Conservation (phyloP, 2,797 vertebrate species). For the Falco cherrug region DNA sequence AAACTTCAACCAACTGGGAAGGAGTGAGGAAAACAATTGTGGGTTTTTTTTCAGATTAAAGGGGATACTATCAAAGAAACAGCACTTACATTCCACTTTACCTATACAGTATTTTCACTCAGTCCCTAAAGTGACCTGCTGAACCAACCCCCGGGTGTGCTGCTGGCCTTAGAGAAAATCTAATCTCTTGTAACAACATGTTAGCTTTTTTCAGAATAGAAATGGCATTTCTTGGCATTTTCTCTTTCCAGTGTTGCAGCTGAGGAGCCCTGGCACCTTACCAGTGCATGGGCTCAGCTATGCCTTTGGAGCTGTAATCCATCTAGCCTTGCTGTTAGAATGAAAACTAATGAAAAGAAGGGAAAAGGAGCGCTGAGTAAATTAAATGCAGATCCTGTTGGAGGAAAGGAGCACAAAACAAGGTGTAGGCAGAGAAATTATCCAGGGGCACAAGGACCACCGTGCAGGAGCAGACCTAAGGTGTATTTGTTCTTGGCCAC, state of each 20-base stretch:
- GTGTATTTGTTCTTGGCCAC: background rate
- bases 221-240: background rate
- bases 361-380: background rate
- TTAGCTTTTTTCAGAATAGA: background rate
- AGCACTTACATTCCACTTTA: background rate
- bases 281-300: rapidly evolving
- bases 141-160: background rate
- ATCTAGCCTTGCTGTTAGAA: background rate
- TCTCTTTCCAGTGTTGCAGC: background rate
- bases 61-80: background rate
- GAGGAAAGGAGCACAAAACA: background rate
- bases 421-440: background rate
- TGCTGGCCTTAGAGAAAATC: background rate
- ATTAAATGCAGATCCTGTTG: background rate
- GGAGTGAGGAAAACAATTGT: background rate
- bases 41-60: background rate
- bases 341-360: background rate
- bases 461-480: background rate
- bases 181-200: background rate
- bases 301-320: background rate
- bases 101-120: background rate
- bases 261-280: background rate
- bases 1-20: background rate
- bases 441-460: background rate
- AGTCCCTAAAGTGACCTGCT: background rate